Evolutionary conservation across 2,888 invertebrate genomes (phyloP).

Genomic region (Pyrochroa serraticornis): DNA sequence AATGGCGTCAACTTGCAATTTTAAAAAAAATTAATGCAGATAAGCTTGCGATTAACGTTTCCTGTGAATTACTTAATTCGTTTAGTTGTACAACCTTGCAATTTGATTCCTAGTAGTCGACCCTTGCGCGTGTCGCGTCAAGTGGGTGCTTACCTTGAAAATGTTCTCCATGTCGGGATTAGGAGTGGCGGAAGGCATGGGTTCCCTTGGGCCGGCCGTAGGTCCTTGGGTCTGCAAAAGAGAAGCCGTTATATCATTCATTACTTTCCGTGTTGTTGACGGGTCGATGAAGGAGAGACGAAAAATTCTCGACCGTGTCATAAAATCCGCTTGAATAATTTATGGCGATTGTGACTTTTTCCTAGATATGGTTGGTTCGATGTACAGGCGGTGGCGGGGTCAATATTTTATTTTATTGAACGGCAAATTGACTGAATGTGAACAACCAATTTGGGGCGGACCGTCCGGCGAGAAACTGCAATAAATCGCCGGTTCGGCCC

Average conservation of each 20-base stretch:
- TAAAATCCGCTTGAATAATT: conserved; percentile 20
- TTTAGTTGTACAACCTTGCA: too few species aligned
- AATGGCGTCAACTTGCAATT: too few species aligned
- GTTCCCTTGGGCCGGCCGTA: conserved; percentile 55
- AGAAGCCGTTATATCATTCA: background rate
- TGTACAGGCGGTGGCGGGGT: conserved; percentile 7
- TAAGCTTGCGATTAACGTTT: too few species aligned
- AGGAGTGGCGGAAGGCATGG: conserved; percentile 57
- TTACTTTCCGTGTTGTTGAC: background rate
- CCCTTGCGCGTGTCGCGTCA: background rate
- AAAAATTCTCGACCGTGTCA: conserved; percentile 8
- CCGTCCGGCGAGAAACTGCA: conserved; percentile 15
- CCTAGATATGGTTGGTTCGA: too few species aligned
- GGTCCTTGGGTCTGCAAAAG: conserved; percentile 52
- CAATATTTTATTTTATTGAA: conserved; percentile 26
- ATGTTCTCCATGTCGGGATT: conserved; percentile 66
- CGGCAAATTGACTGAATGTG: conserved; percentile 28
- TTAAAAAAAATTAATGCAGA: too few species aligned
- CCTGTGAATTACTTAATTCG: too few species aligned
- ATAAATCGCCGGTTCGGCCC: conserved; percentile 21
- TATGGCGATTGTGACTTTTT: conserved; percentile 17
- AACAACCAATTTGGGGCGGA: conserved; percentile 25
- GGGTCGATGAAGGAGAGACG: background rate
- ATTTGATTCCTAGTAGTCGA: too few species aligned
- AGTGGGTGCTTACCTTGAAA: conserved; percentile 63